phyloP scores from a whole-genome alignment of 2,113 vertebrate species.

The Corythaeola cristata region DNA sequence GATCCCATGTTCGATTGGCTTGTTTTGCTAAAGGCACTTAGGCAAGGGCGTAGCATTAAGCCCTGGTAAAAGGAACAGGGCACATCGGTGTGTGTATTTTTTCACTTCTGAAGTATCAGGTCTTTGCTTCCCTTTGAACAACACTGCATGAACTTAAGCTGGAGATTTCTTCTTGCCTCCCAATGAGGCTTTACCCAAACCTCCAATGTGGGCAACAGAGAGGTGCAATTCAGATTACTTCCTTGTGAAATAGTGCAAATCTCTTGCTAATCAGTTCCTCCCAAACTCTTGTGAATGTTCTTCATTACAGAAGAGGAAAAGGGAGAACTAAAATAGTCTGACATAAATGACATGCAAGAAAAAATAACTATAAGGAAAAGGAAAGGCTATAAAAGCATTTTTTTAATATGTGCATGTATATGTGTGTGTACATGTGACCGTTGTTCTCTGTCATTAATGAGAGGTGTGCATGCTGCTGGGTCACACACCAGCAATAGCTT shows the following conservation, averaged over 20 bases:
- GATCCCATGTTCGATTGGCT: neutral
- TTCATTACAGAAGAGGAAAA: neutral
- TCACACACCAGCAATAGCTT: neutral
- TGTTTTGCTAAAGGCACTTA: neutral
- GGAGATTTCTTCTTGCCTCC: neutral
- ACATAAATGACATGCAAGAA: neutral
- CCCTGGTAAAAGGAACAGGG: neutral
- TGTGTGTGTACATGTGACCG: accelerated
- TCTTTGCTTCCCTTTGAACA: neutral
- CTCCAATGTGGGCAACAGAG: neutral
- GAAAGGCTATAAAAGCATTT: neutral
- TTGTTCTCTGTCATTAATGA: neutral
- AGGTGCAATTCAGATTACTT: neutral
- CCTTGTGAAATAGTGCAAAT: neutral
- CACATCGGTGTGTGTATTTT: neutral
- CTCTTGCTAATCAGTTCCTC: neutral
- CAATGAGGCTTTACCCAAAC: neutral
- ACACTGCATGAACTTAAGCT: neutral
- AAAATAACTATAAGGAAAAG: neutral
- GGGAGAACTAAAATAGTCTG: neutral
- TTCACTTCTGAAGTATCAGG: neutral
- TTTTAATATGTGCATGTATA: too few species aligned
- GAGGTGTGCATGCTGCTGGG: neutral
- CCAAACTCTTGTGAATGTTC: neutral
- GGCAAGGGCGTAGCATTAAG: neutral